Conservation (phyloP, 2,113 vertebrate genomes). For the Indri indri region DNA sequence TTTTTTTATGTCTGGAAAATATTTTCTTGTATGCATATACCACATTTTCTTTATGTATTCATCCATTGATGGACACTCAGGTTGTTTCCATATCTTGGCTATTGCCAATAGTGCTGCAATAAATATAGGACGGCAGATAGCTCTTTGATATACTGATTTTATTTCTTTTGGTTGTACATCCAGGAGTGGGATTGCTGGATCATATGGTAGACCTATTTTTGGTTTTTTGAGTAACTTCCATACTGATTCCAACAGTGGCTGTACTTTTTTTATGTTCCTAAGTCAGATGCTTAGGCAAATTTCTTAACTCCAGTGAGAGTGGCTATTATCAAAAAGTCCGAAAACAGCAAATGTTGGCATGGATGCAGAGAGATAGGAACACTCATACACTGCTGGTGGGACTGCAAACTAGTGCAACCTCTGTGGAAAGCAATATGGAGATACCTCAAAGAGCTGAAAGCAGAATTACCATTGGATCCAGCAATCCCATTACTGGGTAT, state of each 20-base stretch:
- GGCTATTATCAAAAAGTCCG: too few relatives aligned
- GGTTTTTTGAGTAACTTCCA: neutral
- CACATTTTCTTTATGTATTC: neutral
- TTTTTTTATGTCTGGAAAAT: neutral
- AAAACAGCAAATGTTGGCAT: too few relatives aligned
- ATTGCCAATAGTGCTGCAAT: neutral
- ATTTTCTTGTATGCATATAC: neutral
- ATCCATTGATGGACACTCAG: neutral
- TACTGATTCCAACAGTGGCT: neutral
- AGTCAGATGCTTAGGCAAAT: neutral
- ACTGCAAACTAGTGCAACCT: too few relatives aligned
- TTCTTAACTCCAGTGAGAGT: too few relatives aligned
- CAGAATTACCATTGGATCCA: too few relatives aligned
- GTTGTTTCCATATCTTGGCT: neutral
- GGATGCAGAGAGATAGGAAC: too few relatives aligned
- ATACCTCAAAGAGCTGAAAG: too few relatives aligned
- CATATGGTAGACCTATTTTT: neutral
- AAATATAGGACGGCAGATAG: neutral
- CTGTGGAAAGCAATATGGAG: too few relatives aligned
- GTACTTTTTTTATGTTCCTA: neutral
- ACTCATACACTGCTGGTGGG: too few relatives aligned
- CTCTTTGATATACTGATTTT: neutral
- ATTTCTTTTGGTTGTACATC: neutral
- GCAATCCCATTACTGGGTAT: too few relatives aligned
- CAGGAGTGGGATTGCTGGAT: neutral